Percentiles rank a stretch among this genome's conserved stretches.
phyloP scores from a whole-genome alignment of 2,113 vertebrate species.

The Dolichotis patagonum region DNA sequence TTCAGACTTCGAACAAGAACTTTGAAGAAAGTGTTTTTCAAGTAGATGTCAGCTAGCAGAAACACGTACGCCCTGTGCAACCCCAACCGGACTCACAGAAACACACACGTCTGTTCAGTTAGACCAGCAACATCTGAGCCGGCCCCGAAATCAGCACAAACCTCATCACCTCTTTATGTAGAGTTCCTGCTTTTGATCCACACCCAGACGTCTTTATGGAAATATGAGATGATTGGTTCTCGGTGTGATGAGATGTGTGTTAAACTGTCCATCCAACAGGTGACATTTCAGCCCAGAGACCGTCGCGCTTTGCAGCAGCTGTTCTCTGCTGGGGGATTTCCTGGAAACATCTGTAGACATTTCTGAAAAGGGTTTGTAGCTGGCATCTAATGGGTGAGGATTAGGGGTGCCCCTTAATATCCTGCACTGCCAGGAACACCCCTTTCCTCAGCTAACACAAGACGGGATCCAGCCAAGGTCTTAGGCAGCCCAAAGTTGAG shows the following conservation, averaged over 20 bases:
- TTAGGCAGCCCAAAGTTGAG: not conserved
- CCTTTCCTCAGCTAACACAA: accelerated
- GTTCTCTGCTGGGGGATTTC: not conserved
- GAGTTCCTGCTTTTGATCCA: not conserved
- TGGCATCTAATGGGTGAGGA: not conserved
- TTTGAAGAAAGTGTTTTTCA: not conserved
- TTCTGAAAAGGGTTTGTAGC: not conserved
- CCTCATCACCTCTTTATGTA: not conserved
- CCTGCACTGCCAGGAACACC: accelerated
- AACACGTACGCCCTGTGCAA: not conserved
- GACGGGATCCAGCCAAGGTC: not conserved
- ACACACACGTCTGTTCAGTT: not conserved
- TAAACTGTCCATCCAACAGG: not conserved
- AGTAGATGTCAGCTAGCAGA: not conserved
- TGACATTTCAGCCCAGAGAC: not conserved
- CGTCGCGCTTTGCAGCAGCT: not conserved
- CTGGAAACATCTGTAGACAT: not conserved
- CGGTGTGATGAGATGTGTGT: not conserved
- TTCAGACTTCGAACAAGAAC: not conserved
- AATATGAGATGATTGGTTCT: not conserved
- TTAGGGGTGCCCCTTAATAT: not conserved
- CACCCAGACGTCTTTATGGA: not conserved
- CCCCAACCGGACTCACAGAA: not conserved
- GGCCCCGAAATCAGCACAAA: not conserved
- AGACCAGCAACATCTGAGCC: not conserved